These are phyloP conservation scores for Spinus olivaceus DNA, from an alignment of 2,797 vertebrate species.

Conservation along the genomic window DNA sequence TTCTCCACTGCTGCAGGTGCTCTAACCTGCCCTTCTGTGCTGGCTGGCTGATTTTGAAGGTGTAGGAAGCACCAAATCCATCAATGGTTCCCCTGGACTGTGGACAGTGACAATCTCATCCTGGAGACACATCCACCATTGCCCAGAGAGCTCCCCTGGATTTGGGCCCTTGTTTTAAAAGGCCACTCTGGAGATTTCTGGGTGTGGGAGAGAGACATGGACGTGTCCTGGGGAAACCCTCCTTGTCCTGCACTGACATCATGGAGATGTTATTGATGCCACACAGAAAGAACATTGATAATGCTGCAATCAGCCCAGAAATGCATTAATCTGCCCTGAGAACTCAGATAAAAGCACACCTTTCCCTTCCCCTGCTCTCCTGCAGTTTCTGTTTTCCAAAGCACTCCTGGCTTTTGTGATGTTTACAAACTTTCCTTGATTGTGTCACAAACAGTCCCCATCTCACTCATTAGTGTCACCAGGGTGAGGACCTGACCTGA, in stretches of 20 bases:
- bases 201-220: neutral
- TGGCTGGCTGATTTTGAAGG: neutral
- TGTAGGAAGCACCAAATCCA: neutral
- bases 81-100: neutral
- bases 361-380: neutral
- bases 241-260: accelerated
- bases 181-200: neutral
- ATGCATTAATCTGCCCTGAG: neutral
- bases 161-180: neutral
- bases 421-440: slow-evolving; percentile 54
- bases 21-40: neutral
- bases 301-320: neutral
- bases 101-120: neutral
- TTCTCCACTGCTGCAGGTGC: neutral
- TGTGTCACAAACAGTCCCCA: slow-evolving; percentile 35
- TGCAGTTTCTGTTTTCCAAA: neutral
- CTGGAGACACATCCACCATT: accelerated
- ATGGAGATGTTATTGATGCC: neutral
- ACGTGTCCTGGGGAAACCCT: neutral
- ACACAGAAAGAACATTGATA: neutral
- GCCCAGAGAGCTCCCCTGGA: neutral
- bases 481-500: slow-evolving; percentile 43
- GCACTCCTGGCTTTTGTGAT: slow-evolving; percentile 1
- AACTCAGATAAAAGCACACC: neutral
- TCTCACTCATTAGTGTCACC: neutral